Conservation (phyloP, 2,888 invertebrate species). For the Rotaria magnacalcarata region DNA sequence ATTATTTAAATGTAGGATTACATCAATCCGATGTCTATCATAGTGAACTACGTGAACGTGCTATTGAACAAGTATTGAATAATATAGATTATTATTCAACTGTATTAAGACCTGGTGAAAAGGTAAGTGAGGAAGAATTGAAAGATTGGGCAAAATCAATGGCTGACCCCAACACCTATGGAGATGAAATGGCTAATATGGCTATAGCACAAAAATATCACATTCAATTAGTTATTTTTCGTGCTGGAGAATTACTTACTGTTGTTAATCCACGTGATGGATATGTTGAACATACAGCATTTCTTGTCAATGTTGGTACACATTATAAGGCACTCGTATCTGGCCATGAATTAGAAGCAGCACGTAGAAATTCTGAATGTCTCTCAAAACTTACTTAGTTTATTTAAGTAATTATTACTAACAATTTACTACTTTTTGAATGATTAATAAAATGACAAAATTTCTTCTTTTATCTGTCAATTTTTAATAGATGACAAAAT, state of each 20-base stretch:
- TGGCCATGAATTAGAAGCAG: not conserved
- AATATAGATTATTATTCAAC: not conserved
- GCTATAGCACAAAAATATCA: not conserved
- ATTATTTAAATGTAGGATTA: not conserved
- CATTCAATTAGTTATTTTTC: slow-evolving; percentile 3
- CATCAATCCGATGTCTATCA: not conserved
- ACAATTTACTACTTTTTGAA: too few relatives aligned
- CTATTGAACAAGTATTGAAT: not conserved
- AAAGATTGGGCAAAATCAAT: not conserved
- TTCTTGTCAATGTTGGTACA: slow-evolving; percentile 2
- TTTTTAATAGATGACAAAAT: too few relatives aligned
- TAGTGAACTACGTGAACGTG: not conserved
- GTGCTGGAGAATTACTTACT: not conserved
- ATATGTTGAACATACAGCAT: not conserved
- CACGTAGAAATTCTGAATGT: not conserved
- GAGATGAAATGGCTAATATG: not conserved
- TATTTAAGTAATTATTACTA: too few relatives aligned
- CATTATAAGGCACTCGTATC: not conserved
- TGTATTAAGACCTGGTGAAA: not conserved
- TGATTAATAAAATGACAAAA: too few relatives aligned
- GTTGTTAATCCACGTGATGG: not conserved
- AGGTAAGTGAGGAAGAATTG: not conserved
- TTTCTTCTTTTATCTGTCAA: too few relatives aligned
- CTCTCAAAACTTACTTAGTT: not conserved
- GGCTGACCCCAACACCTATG: not conserved